Conservation (phyloP, 2,888 invertebrate genomes). For the Cryptus armator region DNA sequence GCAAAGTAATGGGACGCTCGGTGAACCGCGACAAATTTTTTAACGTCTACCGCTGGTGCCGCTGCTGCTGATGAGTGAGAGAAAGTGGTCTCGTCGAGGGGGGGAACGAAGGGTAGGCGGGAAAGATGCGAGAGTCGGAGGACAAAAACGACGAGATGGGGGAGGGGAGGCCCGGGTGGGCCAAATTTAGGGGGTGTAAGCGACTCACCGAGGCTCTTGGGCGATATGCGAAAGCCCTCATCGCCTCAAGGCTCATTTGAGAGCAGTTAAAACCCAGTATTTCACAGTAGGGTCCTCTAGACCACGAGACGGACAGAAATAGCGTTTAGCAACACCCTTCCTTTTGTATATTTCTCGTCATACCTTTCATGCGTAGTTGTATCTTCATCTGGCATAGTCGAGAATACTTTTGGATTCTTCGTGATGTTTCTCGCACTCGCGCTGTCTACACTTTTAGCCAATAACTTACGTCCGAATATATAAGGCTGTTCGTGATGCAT, state of each 20-base stretch:
- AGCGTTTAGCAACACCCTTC: constrained; percentile 66
- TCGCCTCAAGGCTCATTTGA: constrained; percentile 75
- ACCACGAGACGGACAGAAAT: constrained; percentile 69
- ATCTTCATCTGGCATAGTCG: constrained; percentile 54
- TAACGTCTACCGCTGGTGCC: constrained; percentile 62
- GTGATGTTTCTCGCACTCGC: neutral
- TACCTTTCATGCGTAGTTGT: constrained; percentile 56
- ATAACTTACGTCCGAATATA: too few relatives aligned
- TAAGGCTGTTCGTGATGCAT: too few relatives aligned
- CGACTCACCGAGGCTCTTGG: constrained; percentile 63
- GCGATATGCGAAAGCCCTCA: constrained; percentile 64
- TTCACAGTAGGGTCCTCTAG: constrained; percentile 67
- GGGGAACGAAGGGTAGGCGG: constrained; percentile 43
- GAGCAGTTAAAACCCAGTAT: constrained; percentile 75
- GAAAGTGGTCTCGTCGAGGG: constrained; percentile 51
- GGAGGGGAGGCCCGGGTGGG: constrained; percentile 22
- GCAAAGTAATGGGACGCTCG: constrained; percentile 61
- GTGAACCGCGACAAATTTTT: constrained; percentile 67
- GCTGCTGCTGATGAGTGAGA: constrained; percentile 42
- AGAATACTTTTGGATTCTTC: neutral
- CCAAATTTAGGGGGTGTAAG: constrained; percentile 69
- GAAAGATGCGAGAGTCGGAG: constrained; percentile 55
- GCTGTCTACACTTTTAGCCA: neutral
- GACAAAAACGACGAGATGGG: constrained; percentile 60
- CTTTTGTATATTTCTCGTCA: constrained; percentile 56